These are phyloP conservation scores for Trypoxylus dichotomus DNA, from an alignment of 1,140 invertebrate genomes.

Conservation along the genomic window DNA sequence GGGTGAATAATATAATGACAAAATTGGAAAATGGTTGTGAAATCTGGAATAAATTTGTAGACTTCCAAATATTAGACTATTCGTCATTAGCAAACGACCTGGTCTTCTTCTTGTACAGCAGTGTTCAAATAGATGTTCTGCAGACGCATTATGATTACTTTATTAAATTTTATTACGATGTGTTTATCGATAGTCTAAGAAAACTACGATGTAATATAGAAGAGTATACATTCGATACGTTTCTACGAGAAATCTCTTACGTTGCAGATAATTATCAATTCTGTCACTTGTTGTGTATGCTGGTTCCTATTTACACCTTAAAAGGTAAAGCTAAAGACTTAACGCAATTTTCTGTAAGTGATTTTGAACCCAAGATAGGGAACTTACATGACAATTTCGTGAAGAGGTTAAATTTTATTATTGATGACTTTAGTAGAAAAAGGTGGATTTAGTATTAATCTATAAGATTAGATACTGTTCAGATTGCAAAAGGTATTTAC, in stretches of 20 bases:
- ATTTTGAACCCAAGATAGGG: neutral
- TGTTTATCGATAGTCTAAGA: neutral
- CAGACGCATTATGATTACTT: neutral
- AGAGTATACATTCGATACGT: neutral
- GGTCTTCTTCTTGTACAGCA: slow-evolving; percentile 59
- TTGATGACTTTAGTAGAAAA: neutral
- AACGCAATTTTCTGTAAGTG: neutral
- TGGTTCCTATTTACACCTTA: slow-evolving; percentile 6
- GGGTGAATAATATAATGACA: slow-evolving; percentile 63
- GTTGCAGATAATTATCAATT: slow-evolving; percentile 7
- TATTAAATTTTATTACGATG: slow-evolving; percentile 13
- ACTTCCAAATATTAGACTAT: slow-evolving; percentile 61
- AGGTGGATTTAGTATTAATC: slow-evolving; percentile 24
- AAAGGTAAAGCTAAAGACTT: neutral
- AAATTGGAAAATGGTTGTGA: slow-evolving; percentile 50
- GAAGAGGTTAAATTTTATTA: neutral
- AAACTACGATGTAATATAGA: neutral
- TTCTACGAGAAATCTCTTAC: neutral
- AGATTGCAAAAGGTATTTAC: neutral
- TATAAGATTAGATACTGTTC: too few relatives aligned
- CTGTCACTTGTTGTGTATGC: neutral
- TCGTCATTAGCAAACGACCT: slow-evolving; percentile 58
- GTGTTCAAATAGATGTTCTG: slow-evolving; percentile 51
- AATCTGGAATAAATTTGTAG: slow-evolving; percentile 59
- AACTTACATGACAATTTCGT: neutral